Evolutionary conservation across 2,797 vertebrate species (phyloP).

Genomic region (Synanceia verrucosa): DNA sequence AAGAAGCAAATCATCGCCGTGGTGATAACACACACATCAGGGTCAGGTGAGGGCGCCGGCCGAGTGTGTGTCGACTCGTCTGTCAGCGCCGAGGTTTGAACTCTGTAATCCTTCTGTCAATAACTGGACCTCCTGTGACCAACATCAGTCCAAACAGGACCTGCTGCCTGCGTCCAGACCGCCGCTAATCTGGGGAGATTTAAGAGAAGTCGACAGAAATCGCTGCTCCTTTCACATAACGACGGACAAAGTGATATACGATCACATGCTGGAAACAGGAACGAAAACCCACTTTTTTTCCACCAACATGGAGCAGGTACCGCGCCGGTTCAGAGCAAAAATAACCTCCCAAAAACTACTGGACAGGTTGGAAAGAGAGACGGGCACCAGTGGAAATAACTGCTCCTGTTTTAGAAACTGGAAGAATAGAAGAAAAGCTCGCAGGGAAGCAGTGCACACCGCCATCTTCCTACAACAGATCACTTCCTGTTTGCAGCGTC

Average conservation of each 20-base stretch:
- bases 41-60: conserved; percentile 44
- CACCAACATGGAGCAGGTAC: neutral
- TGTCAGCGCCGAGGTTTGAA: conserved; percentile 78
- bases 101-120: conserved; percentile 76
- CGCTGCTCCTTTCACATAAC: conserved; percentile 37
- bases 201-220: conserved; percentile 34
- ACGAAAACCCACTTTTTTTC: too few species aligned
- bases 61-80: conserved; percentile 67
- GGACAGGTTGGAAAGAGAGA: too few species aligned
- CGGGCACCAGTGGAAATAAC: too few species aligned
- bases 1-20: neutral
- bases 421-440: too few species aligned
- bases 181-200: conserved; percentile 63
- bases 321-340: neutral
- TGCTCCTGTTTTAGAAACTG: too few species aligned
- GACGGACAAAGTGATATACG: conserved; percentile 45
- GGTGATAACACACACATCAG: conserved; percentile 46
- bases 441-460: too few species aligned
- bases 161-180: conserved; percentile 41
- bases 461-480: too few species aligned
- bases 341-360: neutral
- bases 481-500: too few species aligned
- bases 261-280: conserved; percentile 27
- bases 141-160: conserved; percentile 66
- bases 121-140: conserved; percentile 69